Evolutionary conservation across 2,888 invertebrate species (phyloP), one percentile per base, ranked within the genome.

Genomic region (Caenorhabditis sp.): DNA sequence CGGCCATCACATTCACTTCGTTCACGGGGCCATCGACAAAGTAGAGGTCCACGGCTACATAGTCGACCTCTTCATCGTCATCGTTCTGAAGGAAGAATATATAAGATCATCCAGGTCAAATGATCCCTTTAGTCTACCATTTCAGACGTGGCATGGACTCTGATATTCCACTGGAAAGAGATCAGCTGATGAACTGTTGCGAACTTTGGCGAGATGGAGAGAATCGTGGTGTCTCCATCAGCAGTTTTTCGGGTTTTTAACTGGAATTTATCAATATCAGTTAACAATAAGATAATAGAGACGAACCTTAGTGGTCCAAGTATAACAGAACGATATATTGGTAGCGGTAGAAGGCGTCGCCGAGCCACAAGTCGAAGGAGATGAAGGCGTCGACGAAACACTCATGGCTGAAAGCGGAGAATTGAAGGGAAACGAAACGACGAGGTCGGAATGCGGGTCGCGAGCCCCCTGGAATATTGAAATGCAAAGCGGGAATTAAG

Each of bases 101-200:
- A 13, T 1, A n/a, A n/a, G 32, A 32, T 32, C 32, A 6, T 32
- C 11, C 28, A 20, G 24, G 20, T 15, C 1, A 32, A 26, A n/a
- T n/a, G n/a, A n/a, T n/a, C n/a, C n/a, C n/a, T n/a, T n/a, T n/a
- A n/a, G n/a, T n/a, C n/a, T 24, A 87, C 88, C 85, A 83, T 74
- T 61, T 89, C 88, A 15, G 85, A 86, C 2, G 87, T 88, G 8
- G 87, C 88, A 61, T 90, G 89, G 26, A 90, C 83, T 67, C 88
- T 77, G 44, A 90, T 77, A 60, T 86, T 89, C 90, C 90, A 90
- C 77, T 91, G 90, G 79, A 90, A 90, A 13, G 89, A 87, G 32
- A 90, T 89, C 60, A 90, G 88, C 55, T 90, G 89, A 77, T 90
- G 86, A 18, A 90, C 88, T 1, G 90, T 90, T 37, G 90, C 89